Evolutionary conservation across 2,113 vertebrate genomes (phyloP).

Genomic region (Strigops habroptila): DNA sequence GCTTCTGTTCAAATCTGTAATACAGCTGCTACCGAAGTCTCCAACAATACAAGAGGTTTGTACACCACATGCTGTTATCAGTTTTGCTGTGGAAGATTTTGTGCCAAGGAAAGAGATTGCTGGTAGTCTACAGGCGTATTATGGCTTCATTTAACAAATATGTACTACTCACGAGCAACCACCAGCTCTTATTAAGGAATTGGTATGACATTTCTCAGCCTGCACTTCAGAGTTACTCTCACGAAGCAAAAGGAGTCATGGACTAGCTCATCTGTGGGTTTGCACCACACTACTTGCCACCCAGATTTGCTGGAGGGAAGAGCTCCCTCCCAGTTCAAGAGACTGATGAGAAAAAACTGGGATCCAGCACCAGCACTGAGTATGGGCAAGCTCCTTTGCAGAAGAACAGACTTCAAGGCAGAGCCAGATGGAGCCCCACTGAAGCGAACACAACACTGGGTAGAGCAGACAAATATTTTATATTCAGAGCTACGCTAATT

Average conservation of each 20-base stretch:
- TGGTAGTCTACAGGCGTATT: neutral
- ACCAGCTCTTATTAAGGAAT: neutral
- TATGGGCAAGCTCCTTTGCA: neutral
- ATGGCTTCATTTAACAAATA: neutral
- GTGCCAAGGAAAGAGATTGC: neutral
- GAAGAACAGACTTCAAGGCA: neutral
- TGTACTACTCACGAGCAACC: fast-evolving
- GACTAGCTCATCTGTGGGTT: neutral
- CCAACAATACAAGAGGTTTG: neutral
- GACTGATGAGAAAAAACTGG: neutral
- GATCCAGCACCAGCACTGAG: neutral
- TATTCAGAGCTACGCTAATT: slow-evolving; percentile 7
- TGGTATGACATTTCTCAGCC: neutral
- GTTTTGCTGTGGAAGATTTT: neutral
- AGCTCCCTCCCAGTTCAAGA: neutral
- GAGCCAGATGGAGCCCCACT: slow-evolving; percentile 40
- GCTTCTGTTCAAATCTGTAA: neutral
- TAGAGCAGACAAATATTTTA: slow-evolving; percentile 45
- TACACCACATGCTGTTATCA: neutral
- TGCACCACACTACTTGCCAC: neutral
- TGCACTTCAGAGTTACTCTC: fast-evolving
- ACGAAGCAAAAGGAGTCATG: fast-evolving
- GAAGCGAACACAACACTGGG: neutral
- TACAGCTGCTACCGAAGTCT: neutral
- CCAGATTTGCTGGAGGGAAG: neutral